Conservation (phyloP, 2,113 vertebrate genomes). For the Oenanthe oenanthe region DNA sequence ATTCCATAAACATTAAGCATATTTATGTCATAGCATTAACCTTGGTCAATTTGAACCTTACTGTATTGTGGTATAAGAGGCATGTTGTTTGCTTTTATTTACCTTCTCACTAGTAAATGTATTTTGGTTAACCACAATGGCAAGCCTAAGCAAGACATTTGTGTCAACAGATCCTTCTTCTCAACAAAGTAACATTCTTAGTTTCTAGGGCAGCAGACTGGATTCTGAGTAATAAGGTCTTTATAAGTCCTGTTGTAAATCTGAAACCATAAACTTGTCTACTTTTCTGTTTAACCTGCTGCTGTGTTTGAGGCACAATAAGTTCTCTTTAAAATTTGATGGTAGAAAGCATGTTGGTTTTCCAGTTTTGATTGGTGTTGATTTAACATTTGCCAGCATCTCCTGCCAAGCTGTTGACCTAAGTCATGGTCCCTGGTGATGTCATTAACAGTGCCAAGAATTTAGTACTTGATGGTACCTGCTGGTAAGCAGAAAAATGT, state of each 20-base stretch:
- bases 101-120: conserved; percentile 79
- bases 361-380: conserved; percentile 76
- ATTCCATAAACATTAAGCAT: conserved; percentile 76
- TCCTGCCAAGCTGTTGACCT: conserved; percentile 78
- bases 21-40: conserved; percentile 77
- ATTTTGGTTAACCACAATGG: conserved; percentile 84
- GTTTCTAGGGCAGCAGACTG: conserved; percentile 83
- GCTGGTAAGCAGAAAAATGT: conserved; percentile 61
- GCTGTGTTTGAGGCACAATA: conserved; percentile 76
- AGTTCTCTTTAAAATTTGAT: conserved; percentile 77
- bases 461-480: conserved; percentile 71
- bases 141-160: conserved; percentile 77
- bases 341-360: conserved; percentile 70
- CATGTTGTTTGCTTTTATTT: conserved; percentile 81
- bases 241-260: conserved; percentile 83
- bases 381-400: conserved; percentile 72
- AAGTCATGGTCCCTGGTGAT: conserved; percentile 76
- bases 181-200: conserved; percentile 81
- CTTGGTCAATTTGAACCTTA: conserved; percentile 70
- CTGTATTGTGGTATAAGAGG: conserved; percentile 80
- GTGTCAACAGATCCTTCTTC: conserved; percentile 79
- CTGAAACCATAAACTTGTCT: conserved; percentile 81
- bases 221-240: conserved; percentile 82
- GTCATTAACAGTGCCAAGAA: conserved; percentile 72
- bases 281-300: conserved; percentile 78